A percentile compares a stretch with the other conserved stretches of the same genome.
Evolutionary conservation across 2,888 invertebrate species (phyloP).

Genomic region (Lasioglossum figueresi): DNA sequence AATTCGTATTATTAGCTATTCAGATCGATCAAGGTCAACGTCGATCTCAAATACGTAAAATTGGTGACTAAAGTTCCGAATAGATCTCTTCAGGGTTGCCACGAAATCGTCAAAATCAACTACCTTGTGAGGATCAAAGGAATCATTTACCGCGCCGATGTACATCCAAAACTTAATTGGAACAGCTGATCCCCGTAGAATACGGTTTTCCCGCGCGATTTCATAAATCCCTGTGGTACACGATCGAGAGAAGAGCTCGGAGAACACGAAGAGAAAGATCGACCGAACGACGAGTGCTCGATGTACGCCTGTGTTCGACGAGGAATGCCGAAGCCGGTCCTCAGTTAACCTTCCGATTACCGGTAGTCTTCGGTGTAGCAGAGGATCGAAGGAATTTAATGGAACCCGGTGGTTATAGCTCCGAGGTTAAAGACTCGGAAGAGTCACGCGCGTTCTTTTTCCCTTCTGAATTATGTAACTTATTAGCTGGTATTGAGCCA

Average conservation of each 20-base stretch:
- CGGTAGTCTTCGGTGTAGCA: conserved; percentile 64
- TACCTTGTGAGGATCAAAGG: background rate
- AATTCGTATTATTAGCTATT: background rate
- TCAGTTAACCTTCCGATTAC: conserved; percentile 70
- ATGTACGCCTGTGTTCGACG: conserved; percentile 69
- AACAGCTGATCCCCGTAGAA: conserved; percentile 27
- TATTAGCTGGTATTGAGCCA: conserved; percentile 4
- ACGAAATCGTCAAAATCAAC: background rate
- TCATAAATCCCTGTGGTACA: conserved; percentile 57
- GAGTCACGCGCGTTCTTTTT: conserved; percentile 59
- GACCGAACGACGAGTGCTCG: conserved; percentile 56
- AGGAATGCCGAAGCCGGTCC: conserved; percentile 67
- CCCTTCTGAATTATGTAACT: background rate
- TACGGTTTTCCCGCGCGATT: conserved; percentile 30
- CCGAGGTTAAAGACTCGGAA: conserved; percentile 70
- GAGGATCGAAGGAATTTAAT: conserved; percentile 77
- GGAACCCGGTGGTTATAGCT: conserved; percentile 75
- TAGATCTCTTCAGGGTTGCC: no score
- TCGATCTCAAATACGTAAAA: no score
- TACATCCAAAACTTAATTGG: conserved; percentile 10
- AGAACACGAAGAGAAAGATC: conserved; percentile 53
- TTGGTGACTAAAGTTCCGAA: background rate
- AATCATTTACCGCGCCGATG: background rate
- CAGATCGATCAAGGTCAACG: no score
- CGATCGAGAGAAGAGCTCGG: conserved; percentile 37